Percentiles rank a stretch among this genome's conserved stretches.
These are phyloP conservation scores for Pentalonia nigronervosa DNA, from an alignment of 1,140 invertebrate genomes.

Conservation along the genomic window DNA sequence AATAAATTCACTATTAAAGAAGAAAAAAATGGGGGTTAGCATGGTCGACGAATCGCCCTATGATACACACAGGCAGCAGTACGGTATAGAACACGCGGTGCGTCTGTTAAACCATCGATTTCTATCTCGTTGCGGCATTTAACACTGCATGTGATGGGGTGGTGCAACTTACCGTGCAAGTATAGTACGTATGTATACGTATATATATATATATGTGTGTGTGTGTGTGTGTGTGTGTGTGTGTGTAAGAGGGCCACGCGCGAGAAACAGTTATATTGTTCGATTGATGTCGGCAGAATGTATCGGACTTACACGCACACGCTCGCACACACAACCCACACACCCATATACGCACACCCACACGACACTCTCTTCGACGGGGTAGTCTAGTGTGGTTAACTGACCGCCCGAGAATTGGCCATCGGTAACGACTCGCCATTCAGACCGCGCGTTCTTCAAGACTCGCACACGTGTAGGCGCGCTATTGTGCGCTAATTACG, in stretches of 20 bases:
- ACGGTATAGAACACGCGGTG: not conserved
- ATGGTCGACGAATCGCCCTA: not conserved
- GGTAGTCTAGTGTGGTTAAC: not conserved
- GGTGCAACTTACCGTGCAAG: not conserved
- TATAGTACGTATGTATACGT: not conserved
- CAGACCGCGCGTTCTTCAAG: not conserved
- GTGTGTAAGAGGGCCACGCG: not conserved
- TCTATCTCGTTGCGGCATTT: not conserved
- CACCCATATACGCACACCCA: not conserved
- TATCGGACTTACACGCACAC: not conserved
- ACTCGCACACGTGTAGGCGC: not conserved
- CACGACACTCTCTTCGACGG: not conserved
- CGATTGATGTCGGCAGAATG: conserved; percentile 35
- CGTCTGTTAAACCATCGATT: conserved; percentile 37
- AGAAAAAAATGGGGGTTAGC: not conserved
- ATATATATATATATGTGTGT: not conserved
- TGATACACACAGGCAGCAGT: not conserved
- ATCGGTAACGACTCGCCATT: conserved; percentile 53
- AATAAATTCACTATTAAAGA: not conserved
- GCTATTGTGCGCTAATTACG: conserved; percentile 17
- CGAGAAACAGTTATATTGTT: not conserved
- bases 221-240: not conserved
- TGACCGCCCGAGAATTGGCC: conserved; percentile 36
- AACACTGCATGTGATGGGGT: not conserved
- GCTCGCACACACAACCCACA: not conserved